Base-by-base conservation (phyloP, 2,113 vertebrate species). In the Ellobius talpinus region DNA sequence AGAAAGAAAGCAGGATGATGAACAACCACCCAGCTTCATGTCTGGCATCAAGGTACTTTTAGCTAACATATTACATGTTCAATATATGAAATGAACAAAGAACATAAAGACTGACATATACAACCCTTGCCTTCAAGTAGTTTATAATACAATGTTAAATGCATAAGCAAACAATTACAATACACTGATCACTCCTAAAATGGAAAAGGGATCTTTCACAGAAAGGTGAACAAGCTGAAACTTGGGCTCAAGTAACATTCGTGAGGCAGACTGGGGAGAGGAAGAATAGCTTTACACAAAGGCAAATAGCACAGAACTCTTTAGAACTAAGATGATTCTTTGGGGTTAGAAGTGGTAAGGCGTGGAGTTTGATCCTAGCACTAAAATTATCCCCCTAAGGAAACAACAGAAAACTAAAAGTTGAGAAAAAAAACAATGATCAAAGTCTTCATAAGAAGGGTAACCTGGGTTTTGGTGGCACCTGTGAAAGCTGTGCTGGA, bases 71-170 rank as follows among this genome's bases (percentile, higher is more conserved):
- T 55, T 52, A 95, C 45, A 70, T 73, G 12, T 72, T 95, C 47
- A 86, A 29, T 91, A 66, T 86, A 45, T 95, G 73, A 92, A 85
- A 93, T 93, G 36, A 97, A 92, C 76, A 21, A 16, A 91, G 39
- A 21, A 81, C 50, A 61, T 55, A 94, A 93, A 90, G 70, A 79
- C n/a, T n/a, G 84, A 92, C 88, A 90, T 77, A 68, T 65, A 58
- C 47, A 95, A 89, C 4, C 31, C 66, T 72, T 82, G 52, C 63
- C n/a, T 45, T 93, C 21, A 89, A 72, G 55, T 58, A 77, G 14
- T 85, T 91, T 94, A 68, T 58, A 88, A 90, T 36, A 36, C 76
- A 81, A 3, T 89, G 14, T 87, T 45, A 93, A 95, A 65, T 31
- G 88, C 12, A 88, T 55, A 12, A 84, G 33, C 63, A 90, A 93